Percentiles rank a stretch among this genome's conserved stretches.
phyloP scores from a whole-genome alignment of 2,113 vertebrate genomes.

The Ariopsis seemanni region DNA sequence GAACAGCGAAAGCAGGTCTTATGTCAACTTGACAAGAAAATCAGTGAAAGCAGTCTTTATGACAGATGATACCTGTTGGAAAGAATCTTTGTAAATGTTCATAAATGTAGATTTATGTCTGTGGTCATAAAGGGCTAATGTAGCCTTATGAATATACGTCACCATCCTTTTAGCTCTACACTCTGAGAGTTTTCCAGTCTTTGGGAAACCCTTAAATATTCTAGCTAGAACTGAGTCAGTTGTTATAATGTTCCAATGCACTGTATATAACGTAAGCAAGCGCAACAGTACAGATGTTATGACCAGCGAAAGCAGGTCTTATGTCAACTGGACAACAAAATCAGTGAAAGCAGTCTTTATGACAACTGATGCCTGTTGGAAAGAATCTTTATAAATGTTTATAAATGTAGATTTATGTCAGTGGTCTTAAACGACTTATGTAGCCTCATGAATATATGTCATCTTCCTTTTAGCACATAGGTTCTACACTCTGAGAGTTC shows the following conservation, averaged over 20 bases:
- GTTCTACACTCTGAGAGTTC: too few relatives aligned
- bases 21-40: not conserved
- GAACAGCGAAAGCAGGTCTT: not conserved
- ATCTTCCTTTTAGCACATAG: not conserved
- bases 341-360: not conserved
- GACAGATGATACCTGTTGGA: too few relatives aligned
- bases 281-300: not conserved
- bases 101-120: too few relatives aligned
- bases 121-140: too few relatives aligned
- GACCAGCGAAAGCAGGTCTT: not conserved
- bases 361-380: not conserved
- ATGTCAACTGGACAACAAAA: not conserved
- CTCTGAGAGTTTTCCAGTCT: too few relatives aligned
- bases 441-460: too few relatives aligned
- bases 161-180: not conserved
- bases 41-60: not conserved
- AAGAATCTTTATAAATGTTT: too few relatives aligned
- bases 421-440: too few relatives aligned
- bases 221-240: not conserved
- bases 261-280: not conserved
- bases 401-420: too few relatives aligned
- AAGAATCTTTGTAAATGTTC: too few relatives aligned
- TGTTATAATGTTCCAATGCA: not conserved
- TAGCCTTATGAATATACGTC: too few relatives aligned
- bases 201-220: too few relatives aligned